Evolutionary conservation across 2,113 vertebrate genomes (phyloP).

Genomic region (Rousettus leschenaultii): DNA sequence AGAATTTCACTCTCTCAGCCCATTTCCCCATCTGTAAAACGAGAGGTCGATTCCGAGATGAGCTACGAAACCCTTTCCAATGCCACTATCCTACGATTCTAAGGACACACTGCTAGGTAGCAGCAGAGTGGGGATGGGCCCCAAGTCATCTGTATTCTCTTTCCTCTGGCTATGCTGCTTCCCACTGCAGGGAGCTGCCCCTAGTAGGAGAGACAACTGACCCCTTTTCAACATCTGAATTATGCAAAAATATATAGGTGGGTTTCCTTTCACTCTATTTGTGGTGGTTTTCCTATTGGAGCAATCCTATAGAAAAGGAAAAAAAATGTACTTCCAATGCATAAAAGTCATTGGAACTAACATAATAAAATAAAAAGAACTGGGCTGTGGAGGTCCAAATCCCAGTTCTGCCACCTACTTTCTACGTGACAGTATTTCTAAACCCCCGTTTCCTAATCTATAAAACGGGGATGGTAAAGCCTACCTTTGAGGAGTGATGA

Average conservation of each 20-base stretch:
- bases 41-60: not conserved
- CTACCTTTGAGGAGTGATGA: not conserved
- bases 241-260: constrained; percentile 55
- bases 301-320: not conserved
- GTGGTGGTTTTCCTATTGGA: constrained; percentile 10
- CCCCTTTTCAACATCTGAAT: constrained; percentile 49
- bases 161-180: not conserved
- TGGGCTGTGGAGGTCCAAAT: not conserved
- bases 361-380: not conserved
- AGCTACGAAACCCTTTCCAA: constrained; percentile 15
- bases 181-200: not conserved
- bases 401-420: not conserved
- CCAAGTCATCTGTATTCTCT: not conserved
- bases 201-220: constrained; percentile 14
- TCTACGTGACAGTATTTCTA: not conserved
- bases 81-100: not conserved
- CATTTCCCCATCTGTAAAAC: constrained; percentile 3
- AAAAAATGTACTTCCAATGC: not conserved
- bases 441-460: constrained; percentile 30
- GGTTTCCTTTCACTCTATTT: constrained; percentile 42
- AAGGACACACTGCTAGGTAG: not conserved
- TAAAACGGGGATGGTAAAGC: not conserved
- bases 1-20: not conserved
- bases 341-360: not conserved
- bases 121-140: not conserved